Conservation (phyloP, 2,888 invertebrate genomes). For the Lottia gigantea region DNA sequence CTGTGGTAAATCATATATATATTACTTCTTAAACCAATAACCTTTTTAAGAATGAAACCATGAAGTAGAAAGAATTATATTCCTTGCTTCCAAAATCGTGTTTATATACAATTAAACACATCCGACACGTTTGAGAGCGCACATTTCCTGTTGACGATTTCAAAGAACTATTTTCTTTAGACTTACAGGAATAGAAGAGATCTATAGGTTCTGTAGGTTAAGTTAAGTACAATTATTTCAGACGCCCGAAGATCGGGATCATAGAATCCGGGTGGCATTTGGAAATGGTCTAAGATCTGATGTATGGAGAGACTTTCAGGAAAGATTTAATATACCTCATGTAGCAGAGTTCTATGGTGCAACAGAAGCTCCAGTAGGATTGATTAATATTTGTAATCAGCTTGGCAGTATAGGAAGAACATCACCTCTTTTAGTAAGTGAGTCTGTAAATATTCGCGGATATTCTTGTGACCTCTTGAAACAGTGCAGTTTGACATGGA, state of each 20-base stretch:
- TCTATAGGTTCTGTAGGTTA: too few relatives aligned
- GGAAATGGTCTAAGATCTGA: conserved; percentile 93
- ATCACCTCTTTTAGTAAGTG: conserved; percentile 45
- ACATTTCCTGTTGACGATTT: too few relatives aligned
- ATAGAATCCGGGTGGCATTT: conserved; percentile 77
- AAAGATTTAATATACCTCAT: conserved; percentile 83
- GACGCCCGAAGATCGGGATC: conserved; percentile 46
- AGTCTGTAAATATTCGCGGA: too few relatives aligned
- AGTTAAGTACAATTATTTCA: conserved; percentile 13
- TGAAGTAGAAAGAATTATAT: too few relatives aligned
- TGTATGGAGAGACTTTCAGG: conserved; percentile 90
- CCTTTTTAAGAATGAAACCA: too few relatives aligned
- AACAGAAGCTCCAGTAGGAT: conserved; percentile 97
- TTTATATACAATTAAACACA: too few relatives aligned
- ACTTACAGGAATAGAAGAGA: too few relatives aligned
- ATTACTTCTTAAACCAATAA: neutral
- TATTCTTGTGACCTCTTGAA: too few relatives aligned
- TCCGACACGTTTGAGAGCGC: too few relatives aligned
- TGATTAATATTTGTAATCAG: conserved; percentile 88
- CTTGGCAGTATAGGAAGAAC: conserved; percentile 46
- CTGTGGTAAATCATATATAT: neutral
- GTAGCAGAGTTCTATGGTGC: conserved; percentile 95
- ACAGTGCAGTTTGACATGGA: too few relatives aligned
- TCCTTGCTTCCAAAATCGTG: too few relatives aligned
- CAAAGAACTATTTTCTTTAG: too few relatives aligned